Evolutionary conservation across 1,140 invertebrate species (phyloP).

Genomic region (Neodiprion pinetum): DNA sequence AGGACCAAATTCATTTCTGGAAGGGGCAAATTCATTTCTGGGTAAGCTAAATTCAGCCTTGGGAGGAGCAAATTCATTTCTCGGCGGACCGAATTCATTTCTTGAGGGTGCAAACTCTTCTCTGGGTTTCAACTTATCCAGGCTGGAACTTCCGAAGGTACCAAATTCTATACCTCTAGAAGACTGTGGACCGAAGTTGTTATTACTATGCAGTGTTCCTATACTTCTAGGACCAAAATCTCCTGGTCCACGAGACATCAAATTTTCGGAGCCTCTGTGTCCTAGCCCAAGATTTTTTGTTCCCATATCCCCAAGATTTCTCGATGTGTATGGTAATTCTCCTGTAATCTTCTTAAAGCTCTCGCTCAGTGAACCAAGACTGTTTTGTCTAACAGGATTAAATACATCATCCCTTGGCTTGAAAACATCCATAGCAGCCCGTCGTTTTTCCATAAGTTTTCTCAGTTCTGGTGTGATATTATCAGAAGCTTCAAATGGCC

Average conservation of each 20-base stretch:
- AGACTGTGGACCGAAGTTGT: not conserved
- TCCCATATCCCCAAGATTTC: conserved; percentile 23
- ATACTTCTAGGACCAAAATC: conserved; percentile 24
- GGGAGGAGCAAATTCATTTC: conserved; percentile 12
- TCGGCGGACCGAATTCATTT: not conserved
- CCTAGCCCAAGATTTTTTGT: conserved; percentile 22
- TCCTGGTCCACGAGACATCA: conserved; percentile 29
- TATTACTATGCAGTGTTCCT: not conserved
- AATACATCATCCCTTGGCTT: conserved; percentile 48
- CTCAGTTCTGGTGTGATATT: conserved; percentile 52
- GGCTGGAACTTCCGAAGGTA: not conserved
- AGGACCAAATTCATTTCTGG: conserved; percentile 8
- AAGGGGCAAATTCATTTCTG: conserved; percentile 11
- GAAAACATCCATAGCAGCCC: conserved; percentile 50
- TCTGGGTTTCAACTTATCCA: not conserved
- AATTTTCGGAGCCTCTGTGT: conserved; percentile 28
- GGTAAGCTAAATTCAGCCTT: conserved; percentile 8
- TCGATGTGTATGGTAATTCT: conserved; percentile 44
- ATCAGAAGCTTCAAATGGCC: conserved; percentile 25
- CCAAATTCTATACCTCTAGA: not conserved
- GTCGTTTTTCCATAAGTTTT: conserved; percentile 57
- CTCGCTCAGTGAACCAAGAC: conserved; percentile 51
- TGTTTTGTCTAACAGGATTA: conserved; percentile 40
- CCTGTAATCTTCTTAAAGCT: conserved; percentile 57
- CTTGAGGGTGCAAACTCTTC: not conserved